phyloP scores from a whole-genome alignment of 2,113 vertebrate genomes.

The Pelvicachromis taeniatus region DNA sequence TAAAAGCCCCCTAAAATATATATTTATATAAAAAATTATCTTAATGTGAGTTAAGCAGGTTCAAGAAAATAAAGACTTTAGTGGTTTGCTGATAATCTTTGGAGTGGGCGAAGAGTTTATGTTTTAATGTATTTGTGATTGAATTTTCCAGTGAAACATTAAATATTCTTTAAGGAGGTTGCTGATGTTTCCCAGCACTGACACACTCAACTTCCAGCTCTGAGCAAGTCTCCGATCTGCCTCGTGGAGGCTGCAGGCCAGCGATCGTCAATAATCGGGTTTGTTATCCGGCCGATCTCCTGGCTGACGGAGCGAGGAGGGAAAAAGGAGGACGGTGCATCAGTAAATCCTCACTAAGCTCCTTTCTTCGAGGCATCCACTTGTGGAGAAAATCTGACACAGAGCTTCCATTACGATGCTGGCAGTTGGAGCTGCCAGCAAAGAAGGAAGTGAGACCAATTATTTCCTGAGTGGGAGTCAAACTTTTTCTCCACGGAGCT shows the following conservation, averaged over 20 bases:
- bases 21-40: neutral
- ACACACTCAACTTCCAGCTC: neutral
- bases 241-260: neutral
- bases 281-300: neutral
- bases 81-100: neutral
- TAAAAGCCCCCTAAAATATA: neutral
- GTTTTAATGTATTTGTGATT: neutral
- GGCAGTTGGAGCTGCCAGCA: slow-evolving; percentile 34
- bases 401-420: slow-evolving; percentile 57
- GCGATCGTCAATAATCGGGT: neutral
- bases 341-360: slow-evolving; percentile 53
- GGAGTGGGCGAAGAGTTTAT: neutral
- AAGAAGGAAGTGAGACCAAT: slow-evolving; percentile 60
- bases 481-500: slow-evolving; percentile 31
- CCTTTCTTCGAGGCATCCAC: slow-evolving; percentile 30
- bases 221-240: neutral
- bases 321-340: slow-evolving; percentile 11
- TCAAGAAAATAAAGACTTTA: neutral
- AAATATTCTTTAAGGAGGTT: neutral
- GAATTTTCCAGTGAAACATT: neutral
- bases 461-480: slow-evolving; percentile 67
- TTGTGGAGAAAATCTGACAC: slow-evolving; percentile 48
- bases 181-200: neutral
- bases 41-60: neutral
- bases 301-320: neutral